Conservation (phyloP, 2,797 vertebrate genomes). For the Cercopithecus petaurista region DNA sequence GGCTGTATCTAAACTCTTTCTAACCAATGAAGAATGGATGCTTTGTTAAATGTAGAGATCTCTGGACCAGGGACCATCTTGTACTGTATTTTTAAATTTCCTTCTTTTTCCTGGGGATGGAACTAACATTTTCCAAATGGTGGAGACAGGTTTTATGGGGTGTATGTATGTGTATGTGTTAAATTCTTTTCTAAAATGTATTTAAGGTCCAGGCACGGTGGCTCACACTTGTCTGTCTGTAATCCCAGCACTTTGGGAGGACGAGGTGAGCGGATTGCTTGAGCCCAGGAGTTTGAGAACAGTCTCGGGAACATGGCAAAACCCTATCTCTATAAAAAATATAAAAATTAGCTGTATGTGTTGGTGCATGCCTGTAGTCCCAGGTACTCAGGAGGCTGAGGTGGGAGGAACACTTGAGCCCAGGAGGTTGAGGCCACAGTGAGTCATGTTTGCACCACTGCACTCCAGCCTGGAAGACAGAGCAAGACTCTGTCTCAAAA, state of each 20-base stretch:
- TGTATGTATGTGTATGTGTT: background rate
- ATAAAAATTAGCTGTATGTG: background rate
- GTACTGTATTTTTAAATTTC: background rate
- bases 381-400: background rate
- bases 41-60: background rate
- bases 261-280: background rate
- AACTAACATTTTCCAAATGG: background rate
- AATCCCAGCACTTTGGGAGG: background rate
- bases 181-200: background rate
- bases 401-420: background rate
- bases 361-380: background rate
- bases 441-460: background rate
- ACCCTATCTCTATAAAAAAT: background rate
- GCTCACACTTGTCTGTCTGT: background rate
- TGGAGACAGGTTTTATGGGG: background rate
- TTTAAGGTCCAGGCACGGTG: background rate
- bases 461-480: background rate
- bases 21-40: background rate
- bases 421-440: background rate
- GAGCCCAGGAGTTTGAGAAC: background rate
- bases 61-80: background rate
- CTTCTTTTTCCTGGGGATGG: background rate
- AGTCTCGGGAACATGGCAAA: background rate
- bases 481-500: background rate
- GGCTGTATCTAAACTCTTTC: background rate